Base-by-base conservation (phyloP, 2,888 invertebrate species). In the Zelleria hepariella region DNA sequence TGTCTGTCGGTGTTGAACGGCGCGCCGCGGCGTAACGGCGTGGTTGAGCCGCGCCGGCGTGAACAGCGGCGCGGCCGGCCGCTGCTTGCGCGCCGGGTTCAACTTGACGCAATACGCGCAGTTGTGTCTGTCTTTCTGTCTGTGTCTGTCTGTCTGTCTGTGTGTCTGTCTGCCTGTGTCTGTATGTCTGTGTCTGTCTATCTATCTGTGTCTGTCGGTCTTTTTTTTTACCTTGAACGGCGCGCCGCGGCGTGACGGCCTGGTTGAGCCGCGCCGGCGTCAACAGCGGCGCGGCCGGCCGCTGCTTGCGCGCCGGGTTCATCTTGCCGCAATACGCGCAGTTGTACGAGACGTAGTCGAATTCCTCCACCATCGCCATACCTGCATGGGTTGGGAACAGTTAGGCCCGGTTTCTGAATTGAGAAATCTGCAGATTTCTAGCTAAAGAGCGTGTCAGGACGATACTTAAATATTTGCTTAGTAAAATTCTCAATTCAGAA, bases 31-130 rank as follows among this genome's bases (percentile, higher is more conserved):
- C 6, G n/a, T 24, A n/a, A 47, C 18, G 24, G 56, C 21, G 21
- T n/a, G n/a, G n/a, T 60, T 24, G 8, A 58, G 54, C 2, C 63
- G 23, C n/a, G 1, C 1, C 7, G 55, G 27, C 0, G 32, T 10
- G 60, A 90, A 71, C 26, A 80, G 73, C 0, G 97, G 97, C 25
- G 96, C 96, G 49, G 91, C 88, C 0, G 96, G 97, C 42, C 95
- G 91, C 72, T 94, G 93, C 75, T 97, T 97, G 62, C 94, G 91
- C n/a, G 98, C 94, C 25, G 95, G 94, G 89, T 98, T 98, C 74
- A 94, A 90, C 32, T 91, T 89, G 61, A 92, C 93, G 81, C 98
- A 98, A 83, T 97, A 98, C 67, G 96, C 96, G 80, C 98, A 99
- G 58, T 93, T 91, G 82, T 95, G n/a, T n/a, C n/a, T n/a, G n/a